Evolutionary conservation across 2,888 invertebrate genomes (phyloP).

Genomic region (Bombylius major): DNA sequence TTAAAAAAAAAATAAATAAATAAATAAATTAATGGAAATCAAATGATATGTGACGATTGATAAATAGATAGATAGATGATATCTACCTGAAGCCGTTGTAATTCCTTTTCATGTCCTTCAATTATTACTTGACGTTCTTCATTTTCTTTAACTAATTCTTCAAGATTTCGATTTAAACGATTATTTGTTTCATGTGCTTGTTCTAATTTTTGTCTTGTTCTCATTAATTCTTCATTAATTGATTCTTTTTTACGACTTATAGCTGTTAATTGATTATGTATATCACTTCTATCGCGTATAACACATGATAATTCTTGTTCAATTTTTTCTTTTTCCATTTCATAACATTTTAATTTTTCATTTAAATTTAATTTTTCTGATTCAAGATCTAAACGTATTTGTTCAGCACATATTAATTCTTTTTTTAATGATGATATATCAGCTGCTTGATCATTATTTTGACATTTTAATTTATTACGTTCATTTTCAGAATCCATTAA

Average conservation of each 20-base stretch:
- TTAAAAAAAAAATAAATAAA: constrained; percentile 29
- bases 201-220: constrained; percentile 63
- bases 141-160: constrained; percentile 74
- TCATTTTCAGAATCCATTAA: constrained; percentile 64
- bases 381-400: constrained; percentile 74
- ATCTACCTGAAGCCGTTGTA: constrained; percentile 48
- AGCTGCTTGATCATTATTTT: constrained; percentile 64
- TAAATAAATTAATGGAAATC: constrained; percentile 27
- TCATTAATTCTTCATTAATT: constrained; percentile 70
- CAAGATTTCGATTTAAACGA: constrained; percentile 67
- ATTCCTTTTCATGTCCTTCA: constrained; percentile 70
- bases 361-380: constrained; percentile 68
- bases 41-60: background rate
- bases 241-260: constrained; percentile 68
- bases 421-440: constrained; percentile 75
- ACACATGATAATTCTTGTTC: constrained; percentile 56
- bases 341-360: constrained; percentile 71
- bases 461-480: constrained; percentile 54
- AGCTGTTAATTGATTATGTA: constrained; percentile 67
- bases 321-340: constrained; percentile 71
- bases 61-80: no score
- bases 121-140: constrained; percentile 71
- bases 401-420: constrained; percentile 75
- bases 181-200: constrained; percentile 71
- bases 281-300: constrained; percentile 63